A percentile compares a stretch with the other conserved stretches of the same genome.
Evolutionary conservation across 2,888 invertebrate species (phyloP).

Genomic region (Yponomeuta malinellus): DNA sequence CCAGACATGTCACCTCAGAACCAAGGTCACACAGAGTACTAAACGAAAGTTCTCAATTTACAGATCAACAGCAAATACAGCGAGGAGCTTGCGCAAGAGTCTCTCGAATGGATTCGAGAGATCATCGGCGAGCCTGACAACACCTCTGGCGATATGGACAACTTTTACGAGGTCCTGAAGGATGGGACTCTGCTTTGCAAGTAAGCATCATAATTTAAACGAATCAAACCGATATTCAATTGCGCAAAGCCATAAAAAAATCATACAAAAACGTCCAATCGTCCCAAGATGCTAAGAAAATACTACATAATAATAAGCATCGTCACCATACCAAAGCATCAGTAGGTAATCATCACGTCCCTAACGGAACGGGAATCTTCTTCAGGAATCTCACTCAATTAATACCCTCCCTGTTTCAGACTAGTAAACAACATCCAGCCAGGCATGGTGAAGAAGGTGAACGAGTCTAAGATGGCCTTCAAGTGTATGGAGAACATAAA

Average conservation of each 20-base stretch:
- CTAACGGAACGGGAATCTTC: not conserved
- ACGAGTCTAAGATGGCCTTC: constrained; percentile 93
- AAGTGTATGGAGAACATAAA: constrained; percentile 99
- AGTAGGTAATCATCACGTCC: too few relatives aligned
- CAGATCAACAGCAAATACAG: constrained; percentile 99
- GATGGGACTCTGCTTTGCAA: constrained; percentile 94
- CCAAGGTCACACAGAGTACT: not conserved
- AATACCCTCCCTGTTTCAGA: constrained; percentile 63
- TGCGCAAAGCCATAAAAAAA: too few relatives aligned
- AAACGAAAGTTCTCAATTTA: constrained; percentile 36
- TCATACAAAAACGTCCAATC: too few relatives aligned
- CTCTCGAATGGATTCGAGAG: constrained; percentile 92
- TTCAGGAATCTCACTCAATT: not conserved
- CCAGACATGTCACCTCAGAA: not conserved
- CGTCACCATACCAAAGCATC: too few relatives aligned
- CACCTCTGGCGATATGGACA: constrained; percentile 93
- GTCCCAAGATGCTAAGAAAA: too few relatives aligned
- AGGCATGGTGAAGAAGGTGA: constrained; percentile 93
- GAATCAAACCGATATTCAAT: not conserved
- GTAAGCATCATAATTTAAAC: constrained; percentile 64
- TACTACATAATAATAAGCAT: too few relatives aligned
- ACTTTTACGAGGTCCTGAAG: constrained; percentile 93
- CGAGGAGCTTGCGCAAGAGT: constrained; percentile 93
- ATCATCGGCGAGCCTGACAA: constrained; percentile 91
- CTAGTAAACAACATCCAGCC: constrained; percentile 90